A percentile compares a stretch with the other conserved stretches of the same genome.
Conservation (phyloP, 2,888 invertebrate genomes). For the Ornithoptera priamus region DNA sequence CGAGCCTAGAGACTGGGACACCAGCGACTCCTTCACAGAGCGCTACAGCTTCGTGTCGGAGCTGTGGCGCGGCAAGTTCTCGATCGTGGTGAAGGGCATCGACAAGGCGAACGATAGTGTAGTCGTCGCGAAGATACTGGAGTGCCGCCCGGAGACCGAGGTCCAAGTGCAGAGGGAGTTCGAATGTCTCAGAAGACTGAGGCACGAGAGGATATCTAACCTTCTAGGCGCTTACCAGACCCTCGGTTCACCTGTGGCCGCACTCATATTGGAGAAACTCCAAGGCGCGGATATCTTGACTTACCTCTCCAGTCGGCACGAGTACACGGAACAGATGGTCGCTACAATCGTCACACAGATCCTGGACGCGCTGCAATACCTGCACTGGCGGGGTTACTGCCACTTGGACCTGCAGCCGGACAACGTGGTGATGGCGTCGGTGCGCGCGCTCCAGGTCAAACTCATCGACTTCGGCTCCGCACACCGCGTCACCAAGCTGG, state of each 20-base stretch:
- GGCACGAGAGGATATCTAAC: slow-evolving; percentile 93
- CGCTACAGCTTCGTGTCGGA: slow-evolving; percentile 93
- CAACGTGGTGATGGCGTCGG: slow-evolving; percentile 94
- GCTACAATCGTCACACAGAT: slow-evolving; percentile 92
- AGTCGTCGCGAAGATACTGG: slow-evolving; percentile 91
- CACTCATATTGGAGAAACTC: slow-evolving; percentile 88
- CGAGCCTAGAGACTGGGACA: slow-evolving; percentile 86
- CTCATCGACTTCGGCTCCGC: slow-evolving; percentile 95
- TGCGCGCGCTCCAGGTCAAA: slow-evolving; percentile 92
- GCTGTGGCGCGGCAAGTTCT: slow-evolving; percentile 91
- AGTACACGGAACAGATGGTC: slow-evolving; percentile 96
- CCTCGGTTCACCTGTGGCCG: slow-evolving; percentile 83
- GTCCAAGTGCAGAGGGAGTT: slow-evolving; percentile 88
- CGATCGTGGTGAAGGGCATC: slow-evolving; percentile 88
- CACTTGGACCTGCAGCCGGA: slow-evolving; percentile 96
- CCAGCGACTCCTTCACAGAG: slow-evolving; percentile 83
- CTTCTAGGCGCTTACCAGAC: slow-evolving; percentile 86
- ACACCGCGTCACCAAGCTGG: slow-evolving; percentile 88
- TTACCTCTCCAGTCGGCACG: slow-evolving; percentile 92
- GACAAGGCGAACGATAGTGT: slow-evolving; percentile 87
- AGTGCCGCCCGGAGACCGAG: slow-evolving; percentile 83
- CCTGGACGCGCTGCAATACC: slow-evolving; percentile 93
- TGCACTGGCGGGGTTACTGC: slow-evolving; percentile 95
- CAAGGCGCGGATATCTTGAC: slow-evolving; percentile 96
- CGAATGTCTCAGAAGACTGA: slow-evolving; percentile 88